Evolutionary conservation across 2,797 vertebrate genomes (phyloP).

Genomic region (Rhinichthys osculus): DNA sequence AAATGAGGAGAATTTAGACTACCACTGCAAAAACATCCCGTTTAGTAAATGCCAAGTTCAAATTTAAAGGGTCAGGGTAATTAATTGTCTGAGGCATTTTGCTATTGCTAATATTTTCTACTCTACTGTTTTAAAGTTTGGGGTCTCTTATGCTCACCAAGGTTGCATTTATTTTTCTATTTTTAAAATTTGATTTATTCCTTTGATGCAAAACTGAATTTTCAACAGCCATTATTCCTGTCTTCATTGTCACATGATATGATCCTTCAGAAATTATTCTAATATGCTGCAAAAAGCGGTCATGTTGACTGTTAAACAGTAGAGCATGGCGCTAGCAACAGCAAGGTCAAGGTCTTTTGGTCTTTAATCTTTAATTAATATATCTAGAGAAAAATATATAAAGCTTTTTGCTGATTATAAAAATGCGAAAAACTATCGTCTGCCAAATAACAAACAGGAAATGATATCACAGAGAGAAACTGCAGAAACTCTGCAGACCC

Average conservation of each 20-base stretch:
- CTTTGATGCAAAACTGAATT: too few species aligned
- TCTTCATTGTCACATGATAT: too few species aligned
- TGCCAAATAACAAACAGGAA: not conserved
- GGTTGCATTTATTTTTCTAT: too few species aligned
- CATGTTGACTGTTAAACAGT: not conserved
- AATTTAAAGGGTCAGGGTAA: constrained; percentile 21
- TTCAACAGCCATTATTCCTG: too few species aligned
- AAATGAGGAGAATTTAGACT: not conserved
- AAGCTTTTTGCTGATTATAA: not conserved
- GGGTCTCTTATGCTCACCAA: too few species aligned
- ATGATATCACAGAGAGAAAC: not conserved
- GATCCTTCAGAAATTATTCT: not conserved
- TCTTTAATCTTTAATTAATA: not conserved
- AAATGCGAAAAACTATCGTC: not conserved
- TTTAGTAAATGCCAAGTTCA: constrained; percentile 41
- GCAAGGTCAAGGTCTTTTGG: not conserved
- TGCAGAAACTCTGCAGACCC: not conserved
- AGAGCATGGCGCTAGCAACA: not conserved
- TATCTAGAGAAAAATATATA: not conserved
- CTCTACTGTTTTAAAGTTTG: too few species aligned
- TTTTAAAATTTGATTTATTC: too few species aligned
- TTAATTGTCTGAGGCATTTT: constrained; percentile 1
- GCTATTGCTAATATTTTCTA: not conserved
- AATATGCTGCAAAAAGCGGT: not conserved
- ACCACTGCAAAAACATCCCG: constrained; percentile 15